Percentiles rank a stretch among this genome's conserved stretches.
Evolutionary conservation across 1,140 invertebrate species (phyloP).

Genomic region (Aphelenchoides fujianensis): DNA sequence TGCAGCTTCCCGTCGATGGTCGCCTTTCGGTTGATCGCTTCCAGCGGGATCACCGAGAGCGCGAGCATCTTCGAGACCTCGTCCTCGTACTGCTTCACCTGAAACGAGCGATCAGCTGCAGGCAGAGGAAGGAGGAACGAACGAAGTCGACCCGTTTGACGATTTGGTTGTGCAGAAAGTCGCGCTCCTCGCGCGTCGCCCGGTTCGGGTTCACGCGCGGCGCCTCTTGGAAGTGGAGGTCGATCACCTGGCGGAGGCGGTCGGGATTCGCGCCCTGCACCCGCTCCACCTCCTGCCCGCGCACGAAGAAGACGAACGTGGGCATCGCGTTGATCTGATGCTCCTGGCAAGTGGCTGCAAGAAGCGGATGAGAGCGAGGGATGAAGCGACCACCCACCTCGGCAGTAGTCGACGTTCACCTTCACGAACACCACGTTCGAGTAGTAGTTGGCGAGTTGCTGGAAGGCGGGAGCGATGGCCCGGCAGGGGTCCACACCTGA

Average conservation of each 20-base stretch:
- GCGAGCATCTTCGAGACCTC: constrained; percentile 48
- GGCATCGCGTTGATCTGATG: constrained; percentile 51
- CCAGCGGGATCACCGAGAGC: constrained; percentile 48
- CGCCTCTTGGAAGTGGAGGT: constrained; percentile 15
- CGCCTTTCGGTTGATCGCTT: constrained; percentile 30
- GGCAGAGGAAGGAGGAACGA: background rate
- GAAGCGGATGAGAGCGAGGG: background rate
- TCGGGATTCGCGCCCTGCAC: constrained; percentile 36
- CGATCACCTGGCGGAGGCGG: constrained; percentile 27
- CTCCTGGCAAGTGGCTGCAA: constrained; percentile 36
- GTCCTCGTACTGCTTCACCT: constrained; percentile 49
- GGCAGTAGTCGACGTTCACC: constrained; percentile 48
- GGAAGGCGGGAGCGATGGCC: constrained; percentile 49
- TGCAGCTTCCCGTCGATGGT: constrained; percentile 29
- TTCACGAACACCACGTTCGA: constrained; percentile 45
- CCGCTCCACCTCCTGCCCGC: constrained; percentile 34
- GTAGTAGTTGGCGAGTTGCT: constrained; percentile 40
- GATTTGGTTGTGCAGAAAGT: constrained; percentile 31
- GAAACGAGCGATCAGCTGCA: no score
- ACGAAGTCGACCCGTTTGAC: constrained; percentile 24
- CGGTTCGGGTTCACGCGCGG: constrained; percentile 22
- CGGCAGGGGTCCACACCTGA: constrained; percentile 46
- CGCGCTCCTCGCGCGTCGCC: constrained; percentile 36
- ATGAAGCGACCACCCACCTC: constrained; percentile 19
- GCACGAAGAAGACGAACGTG: constrained; percentile 43